A percentile compares a stretch with the other conserved stretches of the same genome.
Evolutionary conservation across 2,113 vertebrate genomes (phyloP).

Genomic region (Anguilla japonica): DNA sequence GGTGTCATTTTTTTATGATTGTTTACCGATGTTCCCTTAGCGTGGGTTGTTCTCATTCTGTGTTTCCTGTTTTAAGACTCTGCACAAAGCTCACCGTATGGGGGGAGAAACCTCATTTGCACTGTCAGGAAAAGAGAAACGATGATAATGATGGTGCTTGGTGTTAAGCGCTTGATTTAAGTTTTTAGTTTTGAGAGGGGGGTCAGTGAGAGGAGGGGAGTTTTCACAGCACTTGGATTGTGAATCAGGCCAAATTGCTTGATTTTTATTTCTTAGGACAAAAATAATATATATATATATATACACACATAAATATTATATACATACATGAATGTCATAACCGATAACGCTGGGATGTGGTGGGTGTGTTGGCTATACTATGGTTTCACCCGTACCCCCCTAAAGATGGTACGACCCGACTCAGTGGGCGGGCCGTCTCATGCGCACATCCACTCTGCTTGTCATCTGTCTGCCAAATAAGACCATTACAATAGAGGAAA

Average conservation of each 20-base stretch:
- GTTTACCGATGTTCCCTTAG: constrained; percentile 48
- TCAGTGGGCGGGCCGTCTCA: background rate
- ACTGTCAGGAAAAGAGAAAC: constrained; percentile 43
- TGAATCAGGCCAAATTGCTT: constrained; percentile 37
- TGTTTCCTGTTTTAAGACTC: constrained; percentile 53
- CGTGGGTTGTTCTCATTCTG: constrained; percentile 50
- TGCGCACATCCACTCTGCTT: background rate
- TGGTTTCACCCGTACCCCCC: constrained; percentile 46
- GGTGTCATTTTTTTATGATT: constrained; percentile 60
- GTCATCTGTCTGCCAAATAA: constrained; percentile 11
- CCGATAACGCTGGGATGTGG: constrained; percentile 35
- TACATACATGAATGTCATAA: constrained; percentile 52
- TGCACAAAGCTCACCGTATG: constrained; percentile 56
- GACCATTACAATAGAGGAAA: background rate
- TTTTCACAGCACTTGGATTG: constrained; percentile 36
- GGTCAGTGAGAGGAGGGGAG: constrained; percentile 43
- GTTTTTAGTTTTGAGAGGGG: constrained; percentile 35
- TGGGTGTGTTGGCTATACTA: constrained; percentile 23
- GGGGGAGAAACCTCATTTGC: constrained; percentile 52
- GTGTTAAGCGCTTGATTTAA: constrained; percentile 53
- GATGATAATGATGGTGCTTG: constrained; percentile 38
- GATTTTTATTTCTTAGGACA: constrained; percentile 20
- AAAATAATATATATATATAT: background rate
- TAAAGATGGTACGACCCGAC: constrained; percentile 29
- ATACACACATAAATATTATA: constrained; percentile 48